Evolutionary conservation across 2,797 vertebrate genomes (phyloP).

Genomic region (Notoglanidium macrostoma): DNA sequence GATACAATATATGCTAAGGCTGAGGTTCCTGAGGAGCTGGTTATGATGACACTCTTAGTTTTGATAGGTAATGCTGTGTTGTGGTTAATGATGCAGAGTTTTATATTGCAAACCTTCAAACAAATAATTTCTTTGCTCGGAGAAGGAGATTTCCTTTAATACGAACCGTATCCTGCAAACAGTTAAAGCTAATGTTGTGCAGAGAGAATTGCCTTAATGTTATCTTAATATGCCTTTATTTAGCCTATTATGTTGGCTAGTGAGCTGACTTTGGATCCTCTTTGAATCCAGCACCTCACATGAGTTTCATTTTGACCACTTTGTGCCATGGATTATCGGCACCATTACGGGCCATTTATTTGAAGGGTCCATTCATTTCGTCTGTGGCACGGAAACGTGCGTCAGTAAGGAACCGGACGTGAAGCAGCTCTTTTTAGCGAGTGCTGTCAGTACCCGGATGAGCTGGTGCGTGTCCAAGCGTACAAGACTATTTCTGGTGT

Average conservation of each 20-base stretch:
- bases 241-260: not conserved
- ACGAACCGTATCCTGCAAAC: not conserved
- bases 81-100: not conserved
- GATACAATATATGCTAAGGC: not conserved
- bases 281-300: not conserved
- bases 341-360: not conserved
- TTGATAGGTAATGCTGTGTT: not conserved
- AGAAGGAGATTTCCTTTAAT: not conserved
- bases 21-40: not conserved
- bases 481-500: constrained; percentile 66
- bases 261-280: not conserved
- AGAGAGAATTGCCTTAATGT: not conserved
- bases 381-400: not conserved
- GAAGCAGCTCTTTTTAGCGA: not conserved
- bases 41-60: not conserved
- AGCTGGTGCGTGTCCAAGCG: constrained; percentile 59
- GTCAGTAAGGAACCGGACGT: constrained; percentile 26
- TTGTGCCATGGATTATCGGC: not conserved
- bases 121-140: not conserved
- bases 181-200: not conserved
- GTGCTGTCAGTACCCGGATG: not conserved
- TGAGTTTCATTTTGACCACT: too few species aligned
- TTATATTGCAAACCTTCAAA: not conserved
- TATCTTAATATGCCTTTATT: not conserved
- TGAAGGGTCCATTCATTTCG: not conserved